phyloP scores from a whole-genome alignment of 2,797 vertebrate species.

The Spinus pinus region DNA sequence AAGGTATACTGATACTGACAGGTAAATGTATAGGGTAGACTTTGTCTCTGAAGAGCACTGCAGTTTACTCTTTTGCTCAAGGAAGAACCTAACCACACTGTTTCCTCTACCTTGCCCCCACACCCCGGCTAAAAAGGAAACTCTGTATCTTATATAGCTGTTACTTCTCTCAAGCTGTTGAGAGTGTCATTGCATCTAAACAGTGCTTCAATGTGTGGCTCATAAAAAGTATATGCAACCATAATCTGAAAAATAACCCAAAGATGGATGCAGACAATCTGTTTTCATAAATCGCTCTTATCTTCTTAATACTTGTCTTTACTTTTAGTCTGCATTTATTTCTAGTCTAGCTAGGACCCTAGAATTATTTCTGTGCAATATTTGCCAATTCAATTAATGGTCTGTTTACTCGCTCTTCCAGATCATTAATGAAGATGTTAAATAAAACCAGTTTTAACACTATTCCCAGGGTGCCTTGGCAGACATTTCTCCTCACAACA shows the following conservation, averaged over 20 bases:
- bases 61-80: background rate
- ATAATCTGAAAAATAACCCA: background rate
- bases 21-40: background rate
- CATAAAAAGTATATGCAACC: background rate
- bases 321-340: background rate
- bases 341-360: background rate
- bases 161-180: background rate
- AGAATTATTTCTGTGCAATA: slow-evolving; percentile 6
- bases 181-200: background rate
- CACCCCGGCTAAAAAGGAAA: background rate
- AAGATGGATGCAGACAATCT: background rate
- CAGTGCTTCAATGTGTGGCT: background rate
- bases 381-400: slow-evolving; percentile 38
- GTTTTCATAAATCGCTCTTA: background rate
- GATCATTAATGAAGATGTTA: slow-evolving; percentile 64
- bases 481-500: slow-evolving; percentile 12
- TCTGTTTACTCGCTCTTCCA: slow-evolving; percentile 38
- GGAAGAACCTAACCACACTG: background rate
- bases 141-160: background rate
- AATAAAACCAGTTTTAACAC: slow-evolving; percentile 50
- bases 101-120: background rate
- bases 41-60: background rate
- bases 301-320: background rate
- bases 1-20: background rate
- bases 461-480: slow-evolving; percentile 34